phyloP scores from a whole-genome alignment of 2,888 invertebrate genomes.

The Drosophila longiperda region DNA sequence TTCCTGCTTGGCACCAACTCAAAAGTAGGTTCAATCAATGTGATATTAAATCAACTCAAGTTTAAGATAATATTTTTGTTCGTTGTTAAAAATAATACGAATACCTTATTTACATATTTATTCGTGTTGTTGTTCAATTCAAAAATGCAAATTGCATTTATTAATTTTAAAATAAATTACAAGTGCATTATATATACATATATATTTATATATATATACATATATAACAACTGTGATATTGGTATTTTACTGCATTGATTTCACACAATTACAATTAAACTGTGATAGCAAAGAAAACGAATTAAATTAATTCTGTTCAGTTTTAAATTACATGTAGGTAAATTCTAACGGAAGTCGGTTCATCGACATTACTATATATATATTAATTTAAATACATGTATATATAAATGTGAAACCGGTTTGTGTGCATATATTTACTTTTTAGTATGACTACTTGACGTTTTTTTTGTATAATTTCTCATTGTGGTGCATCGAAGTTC shows the following conservation, averaged over 20 bases:
- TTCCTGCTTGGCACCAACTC: conserved; percentile 41
- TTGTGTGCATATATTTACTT: conserved; percentile 8
- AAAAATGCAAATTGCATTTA: conserved; percentile 57
- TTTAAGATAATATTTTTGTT: neutral
- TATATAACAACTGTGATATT: neutral
- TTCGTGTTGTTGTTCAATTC: conserved; percentile 41
- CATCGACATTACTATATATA: conserved; percentile 38
- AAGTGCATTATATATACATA: neutral
- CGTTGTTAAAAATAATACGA: neutral
- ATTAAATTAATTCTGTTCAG: conserved; percentile 2
- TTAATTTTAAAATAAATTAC: conserved; percentile 15
- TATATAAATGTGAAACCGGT: conserved; percentile 17
- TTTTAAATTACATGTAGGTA: conserved; percentile 12
- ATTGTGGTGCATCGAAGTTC: conserved; percentile 31
- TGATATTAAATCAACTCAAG: neutral
- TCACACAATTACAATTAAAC: conserved; percentile 12
- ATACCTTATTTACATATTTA: neutral
- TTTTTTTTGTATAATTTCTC: conserved; percentile 5
- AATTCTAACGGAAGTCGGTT: conserved; percentile 49
- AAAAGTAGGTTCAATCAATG: conserved; percentile 42
- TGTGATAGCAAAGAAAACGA: conserved; percentile 5
- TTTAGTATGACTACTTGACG: conserved; percentile 12
- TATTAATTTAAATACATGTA: neutral
- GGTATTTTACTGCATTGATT: neutral
- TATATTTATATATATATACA: neutral